Evolutionary conservation across 2,888 invertebrate species (phyloP), one percentile per base, ranked within the genome.

Genomic region (Strigamia maritima): DNA sequence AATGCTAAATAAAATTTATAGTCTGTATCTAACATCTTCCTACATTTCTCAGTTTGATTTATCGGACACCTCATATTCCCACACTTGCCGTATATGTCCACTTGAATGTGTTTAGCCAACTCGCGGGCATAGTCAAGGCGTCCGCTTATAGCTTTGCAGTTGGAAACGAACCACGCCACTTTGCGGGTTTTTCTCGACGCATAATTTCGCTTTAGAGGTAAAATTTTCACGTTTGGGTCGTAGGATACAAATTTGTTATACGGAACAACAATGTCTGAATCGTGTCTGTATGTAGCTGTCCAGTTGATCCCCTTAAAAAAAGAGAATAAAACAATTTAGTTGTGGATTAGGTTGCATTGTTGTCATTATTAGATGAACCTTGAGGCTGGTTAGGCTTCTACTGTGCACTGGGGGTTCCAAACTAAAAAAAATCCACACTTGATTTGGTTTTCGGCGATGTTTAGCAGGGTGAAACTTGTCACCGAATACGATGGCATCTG

Each of bases 1-100:
- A 98, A 98, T 0, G 97, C 94, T 83, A 98, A 89, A 86, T 98
- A 98, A 88, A 97, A 98, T 86, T 97, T 97, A 88, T 98, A 98
- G 82, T 97, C 94, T 81, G 90, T 92, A 85, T 95, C 93, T 79
- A 97, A 89, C 90, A 95, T 92, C 80, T 94, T 93, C 84, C 96
- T 93, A 85, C 97, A 98, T 85, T 92, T 91, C 84, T 93, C 92
- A 19, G 90, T 89, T 77, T 87, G 84, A 77, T 91, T 91, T 76
- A 96, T 90, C 0, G 96, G 92, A 85, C 97, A 97, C 85, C 92
- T 91, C 82, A 92, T 90, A 24, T 91, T 89, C 26, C 97, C 97
- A 86, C 97, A 97, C 6, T 92, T 92, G 16, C 96, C 97, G 87
- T 94, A 97, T 83, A 97, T 94, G 85, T 97, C 96, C 80, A 94